Evolutionary conservation across 2,797 vertebrate genomes (phyloP).

Genomic region (Tangara arthus): DNA sequence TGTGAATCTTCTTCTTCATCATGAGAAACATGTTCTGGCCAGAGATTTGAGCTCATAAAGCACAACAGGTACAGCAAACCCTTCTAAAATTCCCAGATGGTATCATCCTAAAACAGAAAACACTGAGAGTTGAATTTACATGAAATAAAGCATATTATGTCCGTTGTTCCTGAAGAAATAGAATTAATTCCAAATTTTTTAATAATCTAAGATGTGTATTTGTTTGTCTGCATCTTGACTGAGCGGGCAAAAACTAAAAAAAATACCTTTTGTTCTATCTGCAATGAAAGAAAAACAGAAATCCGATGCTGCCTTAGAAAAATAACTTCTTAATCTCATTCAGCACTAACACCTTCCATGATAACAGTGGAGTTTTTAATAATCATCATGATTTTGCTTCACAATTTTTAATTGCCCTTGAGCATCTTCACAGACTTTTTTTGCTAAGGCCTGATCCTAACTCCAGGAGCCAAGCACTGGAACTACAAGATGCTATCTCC

Average conservation of each 20-base stretch:
- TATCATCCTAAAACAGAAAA: not conserved
- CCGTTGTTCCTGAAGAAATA: not conserved
- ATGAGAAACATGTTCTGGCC: not conserved
- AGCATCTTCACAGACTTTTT: not conserved
- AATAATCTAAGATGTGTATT: not conserved
- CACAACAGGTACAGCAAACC: not conserved
- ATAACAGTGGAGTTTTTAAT: not conserved
- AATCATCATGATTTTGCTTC: not conserved
- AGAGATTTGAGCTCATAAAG: not conserved
- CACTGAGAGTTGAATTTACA: not conserved
- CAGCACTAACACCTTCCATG: not conserved
- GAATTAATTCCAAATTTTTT: not conserved
- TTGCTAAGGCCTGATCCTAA: not conserved
- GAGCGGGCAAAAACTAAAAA: not conserved
- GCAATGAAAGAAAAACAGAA: not conserved
- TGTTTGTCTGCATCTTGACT: not conserved
- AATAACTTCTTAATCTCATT: not conserved
- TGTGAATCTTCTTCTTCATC: not conserved
- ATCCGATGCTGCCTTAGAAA: not conserved
- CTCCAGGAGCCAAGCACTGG: not conserved
- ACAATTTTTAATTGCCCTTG: not conserved
- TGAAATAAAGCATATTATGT: not conserved
- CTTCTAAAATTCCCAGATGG: not conserved
- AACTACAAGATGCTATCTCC: not conserved
- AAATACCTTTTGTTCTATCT: not conserved